Evolutionary conservation across 2,797 vertebrate genomes (phyloP), one percentile per base, ranked within the genome.

Genomic region (Arnoldichthys spilopterus): DNA sequence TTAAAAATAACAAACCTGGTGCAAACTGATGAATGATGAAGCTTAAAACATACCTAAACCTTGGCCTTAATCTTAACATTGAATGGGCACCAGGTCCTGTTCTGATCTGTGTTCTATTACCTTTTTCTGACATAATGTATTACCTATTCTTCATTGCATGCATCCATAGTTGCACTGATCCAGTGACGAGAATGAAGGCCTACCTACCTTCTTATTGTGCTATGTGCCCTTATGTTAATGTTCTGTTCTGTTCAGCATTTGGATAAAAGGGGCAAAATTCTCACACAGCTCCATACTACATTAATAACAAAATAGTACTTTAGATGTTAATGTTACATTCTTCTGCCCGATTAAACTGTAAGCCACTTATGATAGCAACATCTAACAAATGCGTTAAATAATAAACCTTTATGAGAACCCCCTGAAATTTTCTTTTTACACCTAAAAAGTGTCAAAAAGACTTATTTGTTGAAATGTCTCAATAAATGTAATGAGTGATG

Each of bases 61-160:
- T 13, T 45, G 22, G 51, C 26, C 37, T 76, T 68, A 12, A 59
- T 28, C 53, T 16, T 6, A 13, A 20, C 51, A 16, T 12, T 18
- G 24, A 37, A 67, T 20, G 64, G 13, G 43, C 6, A 63, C 16
- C 61, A 34, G 32, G 62, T 66, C n/a, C 34, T 3, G n/a, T 15
- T 43, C 62, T 66, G 34, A 66, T 24, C 34, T 66, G 20, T 40
- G 20, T 66, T 66, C 61, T 54, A 24, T 40, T 51, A 43, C 32
- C 3, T 28, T 18, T 37, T 61, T 18, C 8, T 26, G 30, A 51
- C 67, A 20, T n/a, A 3, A 6, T 6, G 2, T 30, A 53, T 16
- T 12, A 30, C 5, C 47, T 4, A 51, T 32, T 53, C 28, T 32
- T 70, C 67, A 70, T 26, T 70, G 47, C 45, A 34, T 26, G 32